phyloP scores from a whole-genome alignment of 1,140 invertebrate species.

The Megalonaias nervosa region DNA sequence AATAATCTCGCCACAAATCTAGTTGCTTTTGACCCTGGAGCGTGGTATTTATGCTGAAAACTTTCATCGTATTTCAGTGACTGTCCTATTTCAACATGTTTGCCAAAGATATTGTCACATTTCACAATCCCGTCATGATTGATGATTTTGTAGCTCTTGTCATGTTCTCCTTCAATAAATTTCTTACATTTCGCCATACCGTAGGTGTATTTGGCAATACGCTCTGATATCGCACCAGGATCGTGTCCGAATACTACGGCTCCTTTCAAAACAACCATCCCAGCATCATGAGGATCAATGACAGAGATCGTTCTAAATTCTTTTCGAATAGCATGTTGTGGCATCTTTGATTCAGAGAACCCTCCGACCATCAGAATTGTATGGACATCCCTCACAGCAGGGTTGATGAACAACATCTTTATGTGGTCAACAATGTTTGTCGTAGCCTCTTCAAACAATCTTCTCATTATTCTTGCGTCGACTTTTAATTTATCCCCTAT shows the following conservation, averaged over 20 bases:
- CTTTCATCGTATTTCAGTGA: conserved; percentile 10
- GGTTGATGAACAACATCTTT: neutral
- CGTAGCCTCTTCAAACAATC: neutral
- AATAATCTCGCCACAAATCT: conserved; percentile 18
- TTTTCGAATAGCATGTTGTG: conserved; percentile 4
- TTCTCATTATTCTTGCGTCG: neutral
- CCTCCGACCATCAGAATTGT: conserved; percentile 19
- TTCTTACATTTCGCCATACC: neutral
- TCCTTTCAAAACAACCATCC: conserved; percentile 18
- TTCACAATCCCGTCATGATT: neutral
- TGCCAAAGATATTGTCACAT: conserved; percentile 31
- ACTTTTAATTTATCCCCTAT: conserved; percentile 14
- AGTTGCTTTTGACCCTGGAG: conserved; percentile 15
- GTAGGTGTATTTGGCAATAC: neutral
- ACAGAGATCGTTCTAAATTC: neutral
- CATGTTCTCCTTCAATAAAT: conserved; percentile 21
- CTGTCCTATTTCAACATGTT: conserved; percentile 28
- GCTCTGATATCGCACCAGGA: conserved; percentile 7
- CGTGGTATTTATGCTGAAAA: conserved; percentile 11
- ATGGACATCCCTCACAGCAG: neutral
- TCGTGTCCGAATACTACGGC: conserved; percentile 20
- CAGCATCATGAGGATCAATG: conserved; percentile 4
- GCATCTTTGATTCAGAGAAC: conserved; percentile 16
- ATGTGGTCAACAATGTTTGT: conserved; percentile 4
- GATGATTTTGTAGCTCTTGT: conserved; percentile 17